Conservation (phyloP, 2,113 vertebrate species). For the Xerus inauris region DNA sequence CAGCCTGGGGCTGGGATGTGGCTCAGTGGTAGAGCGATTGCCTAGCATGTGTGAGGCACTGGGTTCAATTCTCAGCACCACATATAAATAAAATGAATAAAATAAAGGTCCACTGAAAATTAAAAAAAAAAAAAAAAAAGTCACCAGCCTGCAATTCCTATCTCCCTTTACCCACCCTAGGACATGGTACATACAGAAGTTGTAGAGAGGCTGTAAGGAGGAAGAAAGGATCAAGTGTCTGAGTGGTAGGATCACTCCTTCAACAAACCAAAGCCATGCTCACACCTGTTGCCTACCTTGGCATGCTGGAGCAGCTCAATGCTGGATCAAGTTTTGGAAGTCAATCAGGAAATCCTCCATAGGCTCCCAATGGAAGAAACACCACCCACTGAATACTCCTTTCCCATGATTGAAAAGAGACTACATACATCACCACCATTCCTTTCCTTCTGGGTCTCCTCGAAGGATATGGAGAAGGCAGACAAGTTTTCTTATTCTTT, state of each 20-base stretch:
- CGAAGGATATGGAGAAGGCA: background rate
- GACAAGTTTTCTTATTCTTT: background rate
- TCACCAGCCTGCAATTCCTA: background rate
- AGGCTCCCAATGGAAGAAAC: background rate
- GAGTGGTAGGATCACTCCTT: background rate
- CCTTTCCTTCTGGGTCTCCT: background rate
- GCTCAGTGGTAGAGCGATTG: no score
- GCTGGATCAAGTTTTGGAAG: constrained; percentile 57
- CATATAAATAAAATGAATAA: no score
- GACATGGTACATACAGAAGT: background rate
- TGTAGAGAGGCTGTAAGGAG: background rate
- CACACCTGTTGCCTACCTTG: constrained; percentile 66
- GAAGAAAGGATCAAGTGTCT: background rate
- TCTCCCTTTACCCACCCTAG: background rate
- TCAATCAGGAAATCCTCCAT: constrained; percentile 57
- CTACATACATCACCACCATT: background rate
- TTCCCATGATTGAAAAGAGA: background rate
- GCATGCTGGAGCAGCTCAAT: constrained; percentile 53
- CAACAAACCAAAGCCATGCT: constrained; percentile 45
- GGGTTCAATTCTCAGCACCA: no score
- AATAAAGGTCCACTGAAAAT: no score
- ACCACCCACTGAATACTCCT: background rate
- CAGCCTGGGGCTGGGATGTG: no score
- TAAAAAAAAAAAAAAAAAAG: no score
- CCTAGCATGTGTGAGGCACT: no score